Percentiles rank a stretch among this genome's conserved stretches.
Conservation (phyloP, 2,888 invertebrate species). For the Scaptomyza cyrtandrae region DNA sequence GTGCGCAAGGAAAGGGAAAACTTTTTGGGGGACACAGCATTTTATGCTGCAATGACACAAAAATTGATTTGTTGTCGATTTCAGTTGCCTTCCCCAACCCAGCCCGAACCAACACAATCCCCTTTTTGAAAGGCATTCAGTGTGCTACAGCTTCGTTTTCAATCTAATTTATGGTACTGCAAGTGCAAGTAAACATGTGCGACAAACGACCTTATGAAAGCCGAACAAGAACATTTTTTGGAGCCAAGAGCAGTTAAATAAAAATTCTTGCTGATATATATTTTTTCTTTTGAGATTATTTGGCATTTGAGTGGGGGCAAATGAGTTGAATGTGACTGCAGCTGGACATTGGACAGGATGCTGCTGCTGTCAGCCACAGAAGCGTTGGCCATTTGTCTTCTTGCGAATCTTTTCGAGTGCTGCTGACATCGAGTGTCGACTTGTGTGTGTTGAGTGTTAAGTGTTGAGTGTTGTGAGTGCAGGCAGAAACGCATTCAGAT, state of each 20-base stretch:
- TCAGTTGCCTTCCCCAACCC: conserved; percentile 36
- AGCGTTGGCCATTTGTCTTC: conserved; percentile 70
- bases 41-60: conserved; percentile 81
- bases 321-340: conserved; percentile 11
- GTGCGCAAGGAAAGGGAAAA: conserved; percentile 35
- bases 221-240: conserved; percentile 58
- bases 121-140: conserved; percentile 25
- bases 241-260: conserved; percentile 66
- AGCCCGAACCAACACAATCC: neutral
- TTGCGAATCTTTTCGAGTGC: conserved; percentile 41
- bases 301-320: conserved; percentile 56
- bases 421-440: conserved; percentile 51
- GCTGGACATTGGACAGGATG: conserved; percentile 54
- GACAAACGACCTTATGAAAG: conserved; percentile 77
- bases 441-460: conserved; percentile 45
- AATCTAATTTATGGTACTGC: conserved; percentile 78
- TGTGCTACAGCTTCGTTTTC: conserved; percentile 66
- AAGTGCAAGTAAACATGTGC: conserved; percentile 81
- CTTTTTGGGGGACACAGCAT: conserved; percentile 37
- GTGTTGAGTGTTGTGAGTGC: conserved; percentile 50
- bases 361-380: conserved; percentile 62
- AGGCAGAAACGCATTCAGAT: conserved; percentile 19
- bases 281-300: conserved; percentile 55
- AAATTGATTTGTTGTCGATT: conserved; percentile 81
- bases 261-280: conserved; percentile 48